These are phyloP conservation scores for Acromyrmex charruanus DNA, from an alignment of 1,140 invertebrate genomes.

Conservation along the genomic window DNA sequence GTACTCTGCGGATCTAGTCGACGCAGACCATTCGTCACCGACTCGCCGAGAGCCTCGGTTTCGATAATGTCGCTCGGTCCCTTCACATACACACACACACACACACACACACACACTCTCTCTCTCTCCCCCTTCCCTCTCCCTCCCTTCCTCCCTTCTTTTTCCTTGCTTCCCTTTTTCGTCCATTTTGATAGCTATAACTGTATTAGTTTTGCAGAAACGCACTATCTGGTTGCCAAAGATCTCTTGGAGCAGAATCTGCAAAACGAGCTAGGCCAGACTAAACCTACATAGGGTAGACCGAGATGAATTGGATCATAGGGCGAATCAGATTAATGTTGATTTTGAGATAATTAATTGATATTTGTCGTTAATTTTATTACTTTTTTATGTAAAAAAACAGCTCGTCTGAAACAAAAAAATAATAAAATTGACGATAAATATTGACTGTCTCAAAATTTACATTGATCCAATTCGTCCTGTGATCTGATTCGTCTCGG, in stretches of 20 bases:
- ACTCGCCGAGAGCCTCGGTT: conserved; percentile 84
- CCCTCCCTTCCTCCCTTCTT: not conserved
- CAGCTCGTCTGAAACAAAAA: no score
- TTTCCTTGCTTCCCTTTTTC: conserved; percentile 50
- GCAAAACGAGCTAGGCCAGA: conserved; percentile 69
- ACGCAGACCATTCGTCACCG: conserved; percentile 85
- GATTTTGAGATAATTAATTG: no score
- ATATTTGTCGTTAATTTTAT: no score
- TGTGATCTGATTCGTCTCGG: no score
- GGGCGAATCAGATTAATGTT: no score
- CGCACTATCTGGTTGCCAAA: conserved; percentile 68
- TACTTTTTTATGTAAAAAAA: no score
- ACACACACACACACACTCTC: not conserved
- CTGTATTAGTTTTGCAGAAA: conserved; percentile 50
- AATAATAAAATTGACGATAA: no score
- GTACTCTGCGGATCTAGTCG: conserved; percentile 77
- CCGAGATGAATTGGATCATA: no score
- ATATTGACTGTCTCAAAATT: no score
- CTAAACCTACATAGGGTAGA: conserved; percentile 32
- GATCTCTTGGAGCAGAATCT: conserved; percentile 66
- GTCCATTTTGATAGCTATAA: conserved; percentile 46
- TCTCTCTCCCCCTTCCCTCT: not conserved
- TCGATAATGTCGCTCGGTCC: conserved; percentile 81
- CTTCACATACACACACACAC: not conserved
- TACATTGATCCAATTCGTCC: no score